Evolutionary conservation across 1,140 invertebrate species (phyloP), one percentile per base, ranked within the genome.

Genomic region (Araneus ventricosus): DNA sequence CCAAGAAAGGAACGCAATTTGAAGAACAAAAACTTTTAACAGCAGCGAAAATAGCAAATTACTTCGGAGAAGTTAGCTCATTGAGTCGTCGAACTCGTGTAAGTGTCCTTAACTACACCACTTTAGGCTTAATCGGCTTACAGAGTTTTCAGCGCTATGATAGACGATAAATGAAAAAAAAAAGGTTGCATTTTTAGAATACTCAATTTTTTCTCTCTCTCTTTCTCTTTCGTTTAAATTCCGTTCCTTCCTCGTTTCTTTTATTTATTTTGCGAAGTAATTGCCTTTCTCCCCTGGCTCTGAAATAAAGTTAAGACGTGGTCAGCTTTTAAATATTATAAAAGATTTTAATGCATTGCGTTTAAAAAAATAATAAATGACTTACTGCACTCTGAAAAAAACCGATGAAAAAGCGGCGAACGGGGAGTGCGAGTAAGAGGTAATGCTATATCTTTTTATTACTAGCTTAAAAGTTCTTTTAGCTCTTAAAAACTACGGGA

Each of bases 321-420:
- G 63, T 67, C 27, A 30, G 63, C 63, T n/a, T 67, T 30, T 67
- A 27, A 67, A 75, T 34, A 20, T 34, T 34, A 34, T 34, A 34
- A 75, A 75, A 75, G 30, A 22, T 75, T 34, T 75, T 75, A 75
- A 75, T 75, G 30, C 70, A 37, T 34, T 37, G 34, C 34, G 34
- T 2, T 75, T 75, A 17, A 37, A 75, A 75, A 63, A 87, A 87
- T 87, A 87, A 34, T 75, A 34, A 75, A 34, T 75, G 61, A 87
- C 24, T 59, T 37, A 67, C 67, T 24, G n/a, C 20, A 37, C 5
- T 75, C 14, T 37, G 17, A 75, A 75, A 52, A 75, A 17, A 34
- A 75, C 20, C 30, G 63, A 30, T 4, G 27, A 20, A 34, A 67
- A n/a, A 67, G n/a, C 14, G 2, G 3, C 3, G 27, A n/a, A 37